Conservation (phyloP, 2,797 vertebrate species). For the Carapus acus region DNA sequence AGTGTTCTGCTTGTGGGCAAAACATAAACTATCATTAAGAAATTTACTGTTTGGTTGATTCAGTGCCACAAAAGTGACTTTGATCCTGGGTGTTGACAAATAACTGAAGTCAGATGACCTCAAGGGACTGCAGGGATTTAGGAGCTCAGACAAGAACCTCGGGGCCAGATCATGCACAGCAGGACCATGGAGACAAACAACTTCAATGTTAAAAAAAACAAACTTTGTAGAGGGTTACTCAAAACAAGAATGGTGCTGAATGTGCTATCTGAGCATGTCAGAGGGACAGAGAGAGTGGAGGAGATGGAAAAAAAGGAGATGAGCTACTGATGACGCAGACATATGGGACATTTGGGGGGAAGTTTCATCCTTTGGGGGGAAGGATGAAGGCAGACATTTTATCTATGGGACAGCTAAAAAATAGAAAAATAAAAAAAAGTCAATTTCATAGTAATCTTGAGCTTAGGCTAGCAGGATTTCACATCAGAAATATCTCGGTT, state of each 20-base stretch:
- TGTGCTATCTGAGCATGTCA: conserved; percentile 37
- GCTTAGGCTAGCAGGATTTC: conserved; percentile 18
- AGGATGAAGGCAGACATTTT: conserved; percentile 16
- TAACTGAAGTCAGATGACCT: conserved; percentile 21
- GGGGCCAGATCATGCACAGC: conserved; percentile 17
- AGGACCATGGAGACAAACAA: conserved; percentile 38
- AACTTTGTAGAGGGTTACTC: conserved; percentile 44
- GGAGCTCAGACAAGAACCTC: conserved; percentile 33
- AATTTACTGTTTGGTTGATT: conserved; percentile 14
- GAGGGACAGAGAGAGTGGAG: conserved; percentile 39
- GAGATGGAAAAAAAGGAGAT: conserved; percentile 31
- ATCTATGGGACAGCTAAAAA: no score
- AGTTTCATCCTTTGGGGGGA: no score
- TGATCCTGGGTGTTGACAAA: conserved; percentile 27
- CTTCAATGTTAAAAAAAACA: conserved; percentile 25
- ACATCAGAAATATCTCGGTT: neutral
- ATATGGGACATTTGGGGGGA: conserved; percentile 25
- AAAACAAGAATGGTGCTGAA: conserved; percentile 40
- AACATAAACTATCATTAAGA: neutral
- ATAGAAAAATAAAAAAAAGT: no score
- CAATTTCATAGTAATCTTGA: conserved; percentile 15
- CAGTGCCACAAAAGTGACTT: conserved; percentile 10
- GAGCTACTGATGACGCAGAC: conserved; percentile 22
- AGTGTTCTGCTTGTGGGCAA: neutral
- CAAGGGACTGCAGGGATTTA: conserved; percentile 32